Evolutionary conservation across 2,888 invertebrate genomes (phyloP).

Genomic region (Disparrhopalites patrizii): DNA sequence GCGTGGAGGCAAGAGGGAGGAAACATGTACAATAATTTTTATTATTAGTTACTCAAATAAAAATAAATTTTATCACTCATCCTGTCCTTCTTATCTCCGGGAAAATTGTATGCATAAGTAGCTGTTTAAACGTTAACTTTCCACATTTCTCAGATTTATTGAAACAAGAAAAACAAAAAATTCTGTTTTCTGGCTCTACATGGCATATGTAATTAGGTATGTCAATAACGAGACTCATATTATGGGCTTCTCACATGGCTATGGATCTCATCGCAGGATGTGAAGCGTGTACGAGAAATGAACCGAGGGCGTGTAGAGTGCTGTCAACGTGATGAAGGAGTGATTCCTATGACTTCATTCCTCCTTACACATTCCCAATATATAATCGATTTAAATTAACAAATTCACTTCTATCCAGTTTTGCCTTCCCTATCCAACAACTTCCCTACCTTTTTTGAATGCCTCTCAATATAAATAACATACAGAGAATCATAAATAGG

Average conservation of each 20-base stretch:
- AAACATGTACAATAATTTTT: background rate
- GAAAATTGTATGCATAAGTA: background rate
- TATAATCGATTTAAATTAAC: background rate
- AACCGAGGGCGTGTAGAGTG: constrained; percentile 12
- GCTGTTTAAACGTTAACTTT: background rate
- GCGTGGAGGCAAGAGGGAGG: background rate
- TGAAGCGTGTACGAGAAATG: constrained; percentile 11
- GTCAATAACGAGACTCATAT: background rate
- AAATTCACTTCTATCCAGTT: constrained; percentile 6
- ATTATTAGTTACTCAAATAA: constrained; percentile 10
- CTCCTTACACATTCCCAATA: background rate
- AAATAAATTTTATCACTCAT: background rate
- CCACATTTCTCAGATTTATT: background rate
- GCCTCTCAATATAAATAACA: background rate
- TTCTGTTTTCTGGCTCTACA: no score
- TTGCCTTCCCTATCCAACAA: background rate
- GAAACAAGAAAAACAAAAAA: background rate
- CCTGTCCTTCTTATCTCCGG: background rate
- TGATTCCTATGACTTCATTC: background rate
- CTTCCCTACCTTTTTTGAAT: background rate
- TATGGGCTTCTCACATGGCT: background rate
- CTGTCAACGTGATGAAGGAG: constrained; percentile 17
- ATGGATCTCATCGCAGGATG: no score
- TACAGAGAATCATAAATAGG: no score
- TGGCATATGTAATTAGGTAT: no score